Base-by-base conservation (phyloP, 1,140 invertebrate species). In the Odontomachus brunneus region DNA sequence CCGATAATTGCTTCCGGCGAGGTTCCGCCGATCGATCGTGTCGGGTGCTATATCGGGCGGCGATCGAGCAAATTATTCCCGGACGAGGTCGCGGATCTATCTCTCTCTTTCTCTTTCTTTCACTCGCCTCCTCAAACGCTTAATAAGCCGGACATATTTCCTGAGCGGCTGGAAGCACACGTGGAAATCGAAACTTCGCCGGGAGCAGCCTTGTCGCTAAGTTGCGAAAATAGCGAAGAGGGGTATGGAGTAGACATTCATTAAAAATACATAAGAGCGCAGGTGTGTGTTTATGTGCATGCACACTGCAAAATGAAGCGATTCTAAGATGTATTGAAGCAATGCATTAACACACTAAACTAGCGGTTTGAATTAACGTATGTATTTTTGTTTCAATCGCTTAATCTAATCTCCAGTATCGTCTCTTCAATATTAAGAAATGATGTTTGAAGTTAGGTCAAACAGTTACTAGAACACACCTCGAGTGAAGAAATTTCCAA, bases 1-100 rank as follows among this genome's bases (percentile, higher is more conserved):
- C 53, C 73, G 83, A 84, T 88, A 81, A 87, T 88, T 88, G 85
- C 84, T 84, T 88, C 76, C 89, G 89, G 87, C 67, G 88, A 82
- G 29, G 62, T 38, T 82, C n/a, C 76, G 38, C 11, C 51, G 44
- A 84, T 84, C 76, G 78, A 84, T 60, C 53, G 78, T 60, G 44
- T 7, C 57, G 65, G 7, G 44, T 44, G 75, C 83, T 84, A 84
- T 66, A 84, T 84, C 66, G 76, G 66, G 76, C 33, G 22, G 38
- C 60, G 83, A 84, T 84, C 60, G 49, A 67, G 67, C 67, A 84
- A 84, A 82, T 82, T 82, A 82, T 84, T 84, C 78, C 48, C 26
- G 49, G 74, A 84, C 62, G 69, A 84, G 83, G 83, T 84, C 83
- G 71, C 60, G 83, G n/a, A 69, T 49, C 38, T 84, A 3, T 44